These are phyloP conservation scores for Corynorhinus townsendii DNA, from an alignment of 2,113 vertebrate genomes.

Conservation along the genomic window DNA sequence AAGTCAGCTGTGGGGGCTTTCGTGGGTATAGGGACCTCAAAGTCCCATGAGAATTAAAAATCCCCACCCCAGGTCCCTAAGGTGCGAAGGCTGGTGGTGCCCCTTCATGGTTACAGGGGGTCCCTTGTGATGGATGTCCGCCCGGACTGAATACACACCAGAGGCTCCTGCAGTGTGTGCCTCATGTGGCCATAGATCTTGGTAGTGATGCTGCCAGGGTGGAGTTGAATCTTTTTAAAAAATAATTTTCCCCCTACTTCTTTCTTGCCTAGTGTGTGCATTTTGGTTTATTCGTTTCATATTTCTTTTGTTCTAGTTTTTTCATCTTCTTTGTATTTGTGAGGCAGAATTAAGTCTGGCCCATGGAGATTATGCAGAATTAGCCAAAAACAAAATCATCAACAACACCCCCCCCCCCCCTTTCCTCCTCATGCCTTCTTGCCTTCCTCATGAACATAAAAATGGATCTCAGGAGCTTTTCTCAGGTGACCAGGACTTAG, in stretches of 20 bases:
- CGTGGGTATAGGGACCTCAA: neutral
- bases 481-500: neutral
- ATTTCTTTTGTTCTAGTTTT: neutral
- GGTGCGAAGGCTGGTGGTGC: neutral
- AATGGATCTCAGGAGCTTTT: neutral
- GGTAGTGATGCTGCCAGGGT: neutral
- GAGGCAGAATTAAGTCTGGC: neutral
- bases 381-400: neutral
- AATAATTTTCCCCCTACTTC: neutral
- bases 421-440: neutral
- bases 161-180: neutral
- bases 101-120: neutral
- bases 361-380: neutral
- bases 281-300: neutral
- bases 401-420: fast-evolving
- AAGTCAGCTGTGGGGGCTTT: neutral
- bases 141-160: fast-evolving
- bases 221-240: neutral
- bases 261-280: neutral
- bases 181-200: neutral
- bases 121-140: neutral
- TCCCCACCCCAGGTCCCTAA: neutral
- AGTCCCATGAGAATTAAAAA: neutral
- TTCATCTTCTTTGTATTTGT: neutral
- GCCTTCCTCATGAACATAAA: neutral